A percentile compares a stretch with the other conserved stretches of the same genome.
Evolutionary conservation across 64 coral and sea anemone species (phyloP).

Genomic region (Pocillopora damicornis): DNA sequence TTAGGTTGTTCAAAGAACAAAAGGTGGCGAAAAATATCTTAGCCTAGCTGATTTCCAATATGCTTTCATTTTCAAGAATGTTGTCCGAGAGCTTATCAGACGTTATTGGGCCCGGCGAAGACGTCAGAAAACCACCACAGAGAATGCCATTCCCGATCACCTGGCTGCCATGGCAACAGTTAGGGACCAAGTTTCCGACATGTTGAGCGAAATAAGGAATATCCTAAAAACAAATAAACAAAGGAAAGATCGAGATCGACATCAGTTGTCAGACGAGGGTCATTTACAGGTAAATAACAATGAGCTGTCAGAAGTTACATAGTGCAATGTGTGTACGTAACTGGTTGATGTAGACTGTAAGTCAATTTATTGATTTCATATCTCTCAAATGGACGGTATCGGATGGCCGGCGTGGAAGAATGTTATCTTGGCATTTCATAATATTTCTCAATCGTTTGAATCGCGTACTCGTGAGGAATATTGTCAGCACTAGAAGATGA

Average conservation of each 20-base stretch:
- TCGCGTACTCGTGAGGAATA: too few relatives aligned
- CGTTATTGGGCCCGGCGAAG: conserved; percentile 53
- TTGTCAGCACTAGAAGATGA: too few relatives aligned
- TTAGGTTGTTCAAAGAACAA: too few relatives aligned
- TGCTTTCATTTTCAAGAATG: conserved; percentile 24
- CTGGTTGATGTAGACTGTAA: too few relatives aligned
- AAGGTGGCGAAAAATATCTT: too few relatives aligned
- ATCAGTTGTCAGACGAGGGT: conserved; percentile 4
- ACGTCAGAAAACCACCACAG: background rate
- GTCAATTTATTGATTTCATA: too few relatives aligned
- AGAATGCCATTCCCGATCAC: conserved; percentile 7
- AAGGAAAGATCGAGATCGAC: conserved; percentile 10
- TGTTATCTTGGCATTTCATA: background rate
- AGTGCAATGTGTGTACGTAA: background rate
- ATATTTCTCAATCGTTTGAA: too few relatives aligned
- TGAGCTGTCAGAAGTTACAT: background rate
- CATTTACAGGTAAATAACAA: background rate
- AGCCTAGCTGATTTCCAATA: too few relatives aligned
- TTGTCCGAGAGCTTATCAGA: conserved; percentile 52
- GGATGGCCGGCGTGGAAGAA: background rate
- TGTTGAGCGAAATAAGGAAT: conserved; percentile 62
- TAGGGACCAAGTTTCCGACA: conserved; percentile 48
- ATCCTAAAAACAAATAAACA: conserved; percentile 47
- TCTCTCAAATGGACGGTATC: too few relatives aligned
- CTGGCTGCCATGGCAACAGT: conserved; percentile 31